Conservation (phyloP, 2,113 vertebrate species). For the Hydropotes inermis region DNA sequence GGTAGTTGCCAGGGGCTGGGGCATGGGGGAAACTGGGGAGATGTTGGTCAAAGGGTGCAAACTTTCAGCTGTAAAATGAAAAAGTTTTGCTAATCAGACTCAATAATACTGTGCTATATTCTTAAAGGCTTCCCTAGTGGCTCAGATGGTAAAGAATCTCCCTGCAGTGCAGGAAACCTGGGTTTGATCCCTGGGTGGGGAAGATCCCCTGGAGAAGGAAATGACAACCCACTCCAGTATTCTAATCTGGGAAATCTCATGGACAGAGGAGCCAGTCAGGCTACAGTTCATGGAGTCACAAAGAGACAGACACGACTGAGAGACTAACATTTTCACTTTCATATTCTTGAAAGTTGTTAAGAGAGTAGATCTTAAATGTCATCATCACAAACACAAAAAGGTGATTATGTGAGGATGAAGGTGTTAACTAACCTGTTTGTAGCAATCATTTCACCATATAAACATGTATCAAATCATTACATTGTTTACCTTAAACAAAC, state of each 20-base stretch:
- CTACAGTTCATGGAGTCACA: background rate
- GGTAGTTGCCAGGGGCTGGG: background rate
- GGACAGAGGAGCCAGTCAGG: rapidly evolving
- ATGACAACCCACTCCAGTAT: background rate
- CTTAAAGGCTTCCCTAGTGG: background rate
- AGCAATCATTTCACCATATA: background rate
- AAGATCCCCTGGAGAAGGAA: background rate
- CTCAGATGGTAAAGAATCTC: background rate
- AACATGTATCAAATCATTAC: background rate
- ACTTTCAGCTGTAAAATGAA: background rate
- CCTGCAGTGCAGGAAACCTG: background rate
- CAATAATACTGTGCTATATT: background rate
- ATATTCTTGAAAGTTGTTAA: background rate
- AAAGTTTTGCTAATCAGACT: background rate
- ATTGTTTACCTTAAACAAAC: background rate
- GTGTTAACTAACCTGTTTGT: background rate
- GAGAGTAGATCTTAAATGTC: background rate
- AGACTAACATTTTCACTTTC: background rate
- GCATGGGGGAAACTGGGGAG: background rate
- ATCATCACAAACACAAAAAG: background rate
- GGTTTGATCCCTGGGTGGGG: background rate
- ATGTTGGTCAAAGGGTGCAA: background rate
- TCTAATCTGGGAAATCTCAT: background rate
- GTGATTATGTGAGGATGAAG: background rate
- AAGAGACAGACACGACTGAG: background rate